Percentiles rank a stretch among this genome's conserved stretches.
phyloP scores from a whole-genome alignment of 2,113 vertebrate species.

The Corythornis cristatus region DNA sequence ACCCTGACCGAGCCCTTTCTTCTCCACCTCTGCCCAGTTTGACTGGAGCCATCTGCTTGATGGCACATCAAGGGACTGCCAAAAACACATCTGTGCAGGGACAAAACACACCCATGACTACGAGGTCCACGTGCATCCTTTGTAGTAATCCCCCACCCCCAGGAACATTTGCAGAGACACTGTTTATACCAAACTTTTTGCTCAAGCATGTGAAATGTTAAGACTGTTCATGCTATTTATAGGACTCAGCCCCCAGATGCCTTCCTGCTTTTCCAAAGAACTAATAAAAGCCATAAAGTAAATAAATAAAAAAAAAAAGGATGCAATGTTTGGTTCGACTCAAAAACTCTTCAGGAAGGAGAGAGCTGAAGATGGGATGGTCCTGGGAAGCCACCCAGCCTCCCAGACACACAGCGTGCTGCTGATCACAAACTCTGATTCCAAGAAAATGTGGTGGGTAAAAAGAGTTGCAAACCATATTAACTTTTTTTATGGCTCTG shows the following conservation, averaged over 20 bases:
- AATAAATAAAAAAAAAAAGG: neutral
- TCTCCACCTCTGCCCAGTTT: neutral
- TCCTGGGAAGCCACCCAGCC: neutral
- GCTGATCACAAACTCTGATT: neutral
- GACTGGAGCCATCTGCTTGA: neutral
- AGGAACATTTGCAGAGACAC: neutral
- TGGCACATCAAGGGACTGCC: neutral
- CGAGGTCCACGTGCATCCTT: accelerated
- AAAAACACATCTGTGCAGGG: neutral
- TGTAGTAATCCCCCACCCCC: accelerated
- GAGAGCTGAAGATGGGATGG: neutral
- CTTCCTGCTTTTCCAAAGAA: neutral
- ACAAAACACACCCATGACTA: accelerated
- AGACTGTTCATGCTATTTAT: neutral
- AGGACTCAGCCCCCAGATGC: neutral
- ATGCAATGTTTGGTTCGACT: neutral
- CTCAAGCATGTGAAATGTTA: neutral
- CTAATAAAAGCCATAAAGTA: neutral
- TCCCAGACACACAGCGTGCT: accelerated
- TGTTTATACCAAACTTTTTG: neutral
- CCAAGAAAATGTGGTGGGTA: neutral
- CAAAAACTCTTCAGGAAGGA: neutral
- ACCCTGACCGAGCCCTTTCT: neutral
- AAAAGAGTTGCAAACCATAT: neutral
- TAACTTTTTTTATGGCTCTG: neutral